Conservation (phyloP, 2,113 vertebrate species). For the Myxocyprinus asiaticus region DNA sequence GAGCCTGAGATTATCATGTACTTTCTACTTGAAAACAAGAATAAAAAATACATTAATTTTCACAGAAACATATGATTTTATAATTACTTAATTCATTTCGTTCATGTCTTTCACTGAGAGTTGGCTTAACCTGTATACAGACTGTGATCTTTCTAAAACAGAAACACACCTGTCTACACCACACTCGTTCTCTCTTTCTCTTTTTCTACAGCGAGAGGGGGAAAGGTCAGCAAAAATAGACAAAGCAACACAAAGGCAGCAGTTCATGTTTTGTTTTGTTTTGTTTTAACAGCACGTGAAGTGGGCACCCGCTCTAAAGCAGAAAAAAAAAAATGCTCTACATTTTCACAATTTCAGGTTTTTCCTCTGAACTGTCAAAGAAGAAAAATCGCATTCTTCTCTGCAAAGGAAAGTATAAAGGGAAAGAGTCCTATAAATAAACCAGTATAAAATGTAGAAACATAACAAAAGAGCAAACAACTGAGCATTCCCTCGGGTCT, state of each 20-base stretch:
- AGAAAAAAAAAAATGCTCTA: slow-evolving; percentile 24
- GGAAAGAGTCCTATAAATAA: slow-evolving; percentile 46
- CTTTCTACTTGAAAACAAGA: too few relatives aligned
- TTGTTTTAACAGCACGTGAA: slow-evolving; percentile 36
- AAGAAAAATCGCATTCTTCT: slow-evolving; percentile 44
- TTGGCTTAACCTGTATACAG: slow-evolving; percentile 13
- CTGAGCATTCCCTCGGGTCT: neutral
- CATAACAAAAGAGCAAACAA: slow-evolving; percentile 14
- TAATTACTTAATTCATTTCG: neutral
- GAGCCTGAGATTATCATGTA: too few relatives aligned
- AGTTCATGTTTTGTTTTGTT: slow-evolving; percentile 41
- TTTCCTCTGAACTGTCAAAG: slow-evolving; percentile 40
- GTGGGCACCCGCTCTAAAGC: slow-evolving; percentile 1
- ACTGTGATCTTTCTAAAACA: slow-evolving; percentile 25
- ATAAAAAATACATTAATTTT: too few relatives aligned
- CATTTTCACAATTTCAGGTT: slow-evolving; percentile 33
- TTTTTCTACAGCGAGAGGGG: slow-evolving; percentile 60
- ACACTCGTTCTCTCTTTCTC: slow-evolving; percentile 25
- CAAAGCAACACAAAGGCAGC: slow-evolving; percentile 38
- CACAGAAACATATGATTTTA: neutral
- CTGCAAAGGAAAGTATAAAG: slow-evolving; percentile 43
- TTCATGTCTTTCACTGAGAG: neutral
- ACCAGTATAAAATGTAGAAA: neutral
- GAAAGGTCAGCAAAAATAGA: slow-evolving; percentile 51
- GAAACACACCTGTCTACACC: slow-evolving; percentile 37